phyloP scores from a whole-genome alignment of 2,113 vertebrate species.

The Dromiciops gliroides region DNA sequence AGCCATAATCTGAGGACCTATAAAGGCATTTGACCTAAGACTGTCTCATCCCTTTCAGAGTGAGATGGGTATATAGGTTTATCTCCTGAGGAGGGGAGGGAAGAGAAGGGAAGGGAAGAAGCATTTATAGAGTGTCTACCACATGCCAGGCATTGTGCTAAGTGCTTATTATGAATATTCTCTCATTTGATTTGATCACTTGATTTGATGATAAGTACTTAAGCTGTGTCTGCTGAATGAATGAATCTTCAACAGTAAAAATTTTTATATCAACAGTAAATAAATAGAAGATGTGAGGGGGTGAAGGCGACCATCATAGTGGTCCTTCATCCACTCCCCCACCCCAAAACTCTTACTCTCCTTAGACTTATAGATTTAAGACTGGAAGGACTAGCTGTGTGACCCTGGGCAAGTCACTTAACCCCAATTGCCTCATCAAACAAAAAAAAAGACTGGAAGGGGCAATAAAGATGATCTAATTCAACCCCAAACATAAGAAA shows the following conservation, averaged over 20 bases:
- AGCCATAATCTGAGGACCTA: not conserved
- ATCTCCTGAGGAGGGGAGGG: not conserved
- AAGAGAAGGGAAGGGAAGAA: not conserved
- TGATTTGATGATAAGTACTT: not conserved
- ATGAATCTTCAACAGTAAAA: not conserved
- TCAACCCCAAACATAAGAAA: not conserved
- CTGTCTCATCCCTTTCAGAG: not conserved
- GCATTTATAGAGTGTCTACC: not conserved
- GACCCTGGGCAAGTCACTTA: too few relatives aligned
- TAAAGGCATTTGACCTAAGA: not conserved
- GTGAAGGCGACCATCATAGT: not conserved
- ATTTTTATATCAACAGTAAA: not conserved
- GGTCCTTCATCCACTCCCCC: too few relatives aligned
- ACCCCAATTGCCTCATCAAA: too few relatives aligned
- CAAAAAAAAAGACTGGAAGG: not conserved
- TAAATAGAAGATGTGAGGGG: not conserved
- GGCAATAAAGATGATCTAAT: not conserved
- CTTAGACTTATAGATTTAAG: not conserved
- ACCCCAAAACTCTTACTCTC: not conserved
- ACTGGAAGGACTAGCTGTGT: too few relatives aligned
- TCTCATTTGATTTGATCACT: not conserved
- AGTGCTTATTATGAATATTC: not conserved
- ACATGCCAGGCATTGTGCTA: not conserved
- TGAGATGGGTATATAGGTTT: not conserved
- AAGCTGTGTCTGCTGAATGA: not conserved